Evolutionary conservation across 1,140 invertebrate species (phyloP), one percentile per base, ranked within the genome.

Genomic region (Papilio aristodemus): DNA sequence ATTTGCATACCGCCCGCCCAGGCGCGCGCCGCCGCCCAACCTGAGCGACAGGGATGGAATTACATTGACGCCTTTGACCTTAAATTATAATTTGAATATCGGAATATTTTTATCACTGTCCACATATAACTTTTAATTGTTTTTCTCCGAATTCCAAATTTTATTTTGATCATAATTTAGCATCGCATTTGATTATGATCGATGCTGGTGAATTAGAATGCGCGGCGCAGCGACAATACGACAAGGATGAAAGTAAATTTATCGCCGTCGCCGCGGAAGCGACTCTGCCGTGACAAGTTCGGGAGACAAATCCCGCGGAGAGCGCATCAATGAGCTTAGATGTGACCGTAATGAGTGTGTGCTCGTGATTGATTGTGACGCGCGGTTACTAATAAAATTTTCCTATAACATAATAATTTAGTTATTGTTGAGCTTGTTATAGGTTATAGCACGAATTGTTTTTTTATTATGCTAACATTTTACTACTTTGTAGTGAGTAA

Each of bases 1-100:
- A 91, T 91, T 91, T 91, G 89, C 89, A 91, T 91, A 89, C 87
- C 87, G 87, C 89, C 89, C 87, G 87, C 87, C 87, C 89, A 86
- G 72, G 84, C 87, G 84, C 86, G 87, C 87, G 85, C 85, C 84
- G 86, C 81, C 89, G 89, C 89, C 89, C 87, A 83, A 73, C 86
- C 72, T 74, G 85, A 85, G 83, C 77, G 89, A 91, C 86, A 90
- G 83, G 86, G 89, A 91, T 73, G 81, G 86, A 86, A 72, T 67
- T 74, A 81, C 66, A 68, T 68, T 57, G 67, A 79, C 76, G 71
- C 68, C 79, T 81, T 78, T 82, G 80, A 86, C 83, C 86, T 71
- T 76, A 76, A 81, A 81, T 83, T 78, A 70, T 68, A 73, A 76
- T 82, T 66, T 80, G 79, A 32, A 72, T 83, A 85, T 74, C 39